These are phyloP conservation scores for Oplegnathus fasciatus DNA, from an alignment of 2,113 vertebrate genomes.

Conservation along the genomic window DNA sequence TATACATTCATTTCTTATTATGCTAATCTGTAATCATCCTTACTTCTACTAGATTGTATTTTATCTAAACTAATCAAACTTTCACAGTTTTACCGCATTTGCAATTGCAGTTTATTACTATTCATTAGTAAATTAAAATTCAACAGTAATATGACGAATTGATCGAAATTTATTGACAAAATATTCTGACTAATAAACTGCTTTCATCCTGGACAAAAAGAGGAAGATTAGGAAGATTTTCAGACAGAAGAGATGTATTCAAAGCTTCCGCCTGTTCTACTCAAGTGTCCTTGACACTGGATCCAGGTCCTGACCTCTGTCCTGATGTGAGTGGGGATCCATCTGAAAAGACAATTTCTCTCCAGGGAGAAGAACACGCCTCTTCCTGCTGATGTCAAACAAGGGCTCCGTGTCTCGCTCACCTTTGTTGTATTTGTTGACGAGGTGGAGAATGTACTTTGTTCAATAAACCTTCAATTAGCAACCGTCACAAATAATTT, in stretches of 20 bases:
- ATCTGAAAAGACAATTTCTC: not conserved
- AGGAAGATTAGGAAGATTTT: not conserved
- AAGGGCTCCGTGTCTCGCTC: not conserved
- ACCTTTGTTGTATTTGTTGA: not conserved
- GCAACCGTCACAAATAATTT: not conserved
- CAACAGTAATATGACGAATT: not conserved
- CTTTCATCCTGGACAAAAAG: too few species aligned
- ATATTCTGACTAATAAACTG: too few species aligned
- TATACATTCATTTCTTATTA: not conserved
- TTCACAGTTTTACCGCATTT: not conserved
- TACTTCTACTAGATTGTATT: not conserved
- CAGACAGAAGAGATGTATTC: not conserved
- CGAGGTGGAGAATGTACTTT: not conserved
- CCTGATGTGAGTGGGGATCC: too few species aligned
- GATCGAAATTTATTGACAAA: too few species aligned
- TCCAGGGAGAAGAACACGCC: not conserved
- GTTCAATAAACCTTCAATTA: not conserved
- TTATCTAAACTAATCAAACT: not conserved
- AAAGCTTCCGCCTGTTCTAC: not conserved
- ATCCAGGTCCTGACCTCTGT: not conserved
- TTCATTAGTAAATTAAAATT: not conserved
- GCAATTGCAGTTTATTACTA: not conserved
- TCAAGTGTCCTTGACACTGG: conserved; percentile 6
- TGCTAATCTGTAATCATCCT: not conserved
- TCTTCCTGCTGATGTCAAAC: not conserved